Evolutionary conservation across 2,888 invertebrate genomes (phyloP).

Genomic region (Girardia tigrina): DNA sequence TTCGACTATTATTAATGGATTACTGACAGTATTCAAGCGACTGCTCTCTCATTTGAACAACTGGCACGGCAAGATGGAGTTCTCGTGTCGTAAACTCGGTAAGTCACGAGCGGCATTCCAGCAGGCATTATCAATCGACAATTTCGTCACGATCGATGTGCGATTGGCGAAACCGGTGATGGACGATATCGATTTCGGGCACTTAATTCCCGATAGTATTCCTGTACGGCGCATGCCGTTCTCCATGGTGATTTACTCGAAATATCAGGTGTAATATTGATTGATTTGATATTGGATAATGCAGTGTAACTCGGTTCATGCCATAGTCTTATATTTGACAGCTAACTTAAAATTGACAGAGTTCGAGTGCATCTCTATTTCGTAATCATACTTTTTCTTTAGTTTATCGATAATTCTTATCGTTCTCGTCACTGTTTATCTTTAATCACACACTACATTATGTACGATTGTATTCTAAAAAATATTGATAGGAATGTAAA

Average conservation of each 20-base stretch:
- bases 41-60: constrained; percentile 10
- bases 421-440: no score
- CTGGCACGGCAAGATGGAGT: not conserved
- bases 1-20: no score
- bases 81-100: not conserved
- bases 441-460: no score
- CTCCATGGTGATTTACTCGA: not conserved
- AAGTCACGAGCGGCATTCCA: not conserved
- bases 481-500: no score
- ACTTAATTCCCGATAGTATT: not conserved
- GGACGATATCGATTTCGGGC: not conserved
- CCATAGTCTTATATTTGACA: no score
- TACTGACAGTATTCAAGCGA: not conserved
- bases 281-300: no score
- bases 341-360: no score
- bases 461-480: no score
- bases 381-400: no score
- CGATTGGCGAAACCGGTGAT: not conserved
- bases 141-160: not conserved
- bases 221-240: not conserved
- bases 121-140: not conserved
- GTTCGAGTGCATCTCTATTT: no score
- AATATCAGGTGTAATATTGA: constrained; percentile 10
- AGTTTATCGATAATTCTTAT: no score
- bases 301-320: no score